Percentiles rank a stretch among this genome's conserved stretches.
Evolutionary conservation across 2,888 invertebrate genomes (phyloP).

Genomic region (Metellina segmentata): DNA sequence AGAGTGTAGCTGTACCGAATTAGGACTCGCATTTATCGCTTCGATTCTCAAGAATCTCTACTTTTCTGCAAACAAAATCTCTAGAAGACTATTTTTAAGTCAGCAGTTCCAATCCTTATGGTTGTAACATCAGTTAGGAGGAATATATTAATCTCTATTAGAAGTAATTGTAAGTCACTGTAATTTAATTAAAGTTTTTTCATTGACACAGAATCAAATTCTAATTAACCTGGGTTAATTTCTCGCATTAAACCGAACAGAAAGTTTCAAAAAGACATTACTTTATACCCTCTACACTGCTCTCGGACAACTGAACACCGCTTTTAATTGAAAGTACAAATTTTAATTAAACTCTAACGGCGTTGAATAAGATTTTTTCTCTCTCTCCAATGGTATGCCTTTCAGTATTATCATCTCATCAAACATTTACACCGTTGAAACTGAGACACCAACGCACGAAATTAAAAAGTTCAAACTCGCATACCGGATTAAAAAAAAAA

Average conservation of each 20-base stretch:
- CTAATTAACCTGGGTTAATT: neutral
- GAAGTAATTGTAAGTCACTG: neutral
- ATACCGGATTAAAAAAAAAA: neutral
- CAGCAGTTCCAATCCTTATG: neutral
- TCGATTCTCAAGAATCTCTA: too few relatives aligned
- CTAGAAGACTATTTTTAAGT: too few relatives aligned
- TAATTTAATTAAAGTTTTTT: neutral
- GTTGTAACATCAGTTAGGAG: neutral
- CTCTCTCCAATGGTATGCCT: neutral
- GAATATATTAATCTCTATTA: constrained; percentile 14
- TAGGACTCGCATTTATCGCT: too few relatives aligned
- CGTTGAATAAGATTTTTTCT: neutral
- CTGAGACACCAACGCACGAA: neutral
- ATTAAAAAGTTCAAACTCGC: neutral
- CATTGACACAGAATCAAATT: neutral
- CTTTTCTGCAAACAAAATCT: too few relatives aligned
- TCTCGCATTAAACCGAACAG: neutral
- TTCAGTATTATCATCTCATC: neutral
- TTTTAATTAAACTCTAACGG: constrained; percentile 33
- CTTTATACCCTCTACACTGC: neutral
- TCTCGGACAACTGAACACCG: neutral
- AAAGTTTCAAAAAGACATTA: neutral
- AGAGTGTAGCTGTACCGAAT: too few relatives aligned
- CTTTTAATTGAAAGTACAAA: neutral
- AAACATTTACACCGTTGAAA: constrained; percentile 1